A percentile compares a stretch with the other conserved stretches of the same genome.
Evolutionary conservation across 2,113 vertebrate genomes (phyloP).

Genomic region (Centrocercus urophasianus): DNA sequence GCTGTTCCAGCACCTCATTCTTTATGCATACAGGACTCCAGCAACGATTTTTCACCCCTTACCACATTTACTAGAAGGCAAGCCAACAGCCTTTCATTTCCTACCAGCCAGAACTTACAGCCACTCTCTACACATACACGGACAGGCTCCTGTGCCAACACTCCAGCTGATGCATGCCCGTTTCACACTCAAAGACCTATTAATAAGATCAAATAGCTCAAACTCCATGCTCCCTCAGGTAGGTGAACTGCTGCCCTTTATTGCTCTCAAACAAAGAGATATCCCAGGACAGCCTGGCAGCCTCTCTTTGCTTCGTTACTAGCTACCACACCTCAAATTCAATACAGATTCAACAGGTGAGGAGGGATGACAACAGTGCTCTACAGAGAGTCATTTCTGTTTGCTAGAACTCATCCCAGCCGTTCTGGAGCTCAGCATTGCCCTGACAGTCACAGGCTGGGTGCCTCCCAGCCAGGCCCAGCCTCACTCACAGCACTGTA

Average conservation of each 20-base stretch:
- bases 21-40: accelerated
- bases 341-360: accelerated
- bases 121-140: neutral
- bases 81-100: neutral
- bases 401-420: neutral
- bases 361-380: accelerated
- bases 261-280: neutral
- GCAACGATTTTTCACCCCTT: neutral
- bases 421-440: accelerated
- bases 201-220: neutral
- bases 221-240: neutral
- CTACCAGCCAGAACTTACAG: neutral
- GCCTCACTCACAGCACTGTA: too few species aligned
- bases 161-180: neutral
- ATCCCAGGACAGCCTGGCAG: neutral
- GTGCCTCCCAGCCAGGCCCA: neutral
- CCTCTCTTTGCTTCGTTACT: neutral
- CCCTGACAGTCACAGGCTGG: accelerated
- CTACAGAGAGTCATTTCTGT: accelerated
- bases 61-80: neutral
- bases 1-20: too few species aligned
- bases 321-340: accelerated
- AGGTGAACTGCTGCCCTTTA: neutral
- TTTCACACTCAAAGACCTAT: neutral
- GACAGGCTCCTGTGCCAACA: neutral